These are phyloP conservation scores for Drosophila neutralis DNA, from an alignment of 2,888 invertebrate genomes.

Conservation along the genomic window DNA sequence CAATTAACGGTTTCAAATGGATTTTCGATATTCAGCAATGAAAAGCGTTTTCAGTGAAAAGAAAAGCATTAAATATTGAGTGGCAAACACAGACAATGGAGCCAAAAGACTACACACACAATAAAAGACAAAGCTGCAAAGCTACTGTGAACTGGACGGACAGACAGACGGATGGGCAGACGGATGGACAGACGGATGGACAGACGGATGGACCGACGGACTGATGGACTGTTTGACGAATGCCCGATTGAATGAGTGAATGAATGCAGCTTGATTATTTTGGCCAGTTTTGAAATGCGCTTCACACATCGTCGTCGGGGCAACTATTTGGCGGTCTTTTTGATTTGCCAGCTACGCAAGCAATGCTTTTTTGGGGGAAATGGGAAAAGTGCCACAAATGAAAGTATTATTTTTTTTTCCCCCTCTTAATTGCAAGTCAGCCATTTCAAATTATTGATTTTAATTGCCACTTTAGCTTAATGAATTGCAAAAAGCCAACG, in stretches of 20 bases:
- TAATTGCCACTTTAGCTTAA: constrained; percentile 10
- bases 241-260: constrained; percentile 12
- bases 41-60: constrained; percentile 24
- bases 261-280: constrained; percentile 30
- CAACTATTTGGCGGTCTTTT: constrained; percentile 41
- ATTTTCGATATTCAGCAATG: constrained; percentile 41
- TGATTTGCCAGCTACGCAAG: constrained; percentile 31
- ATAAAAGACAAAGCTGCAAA: constrained; percentile 7
- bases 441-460: constrained; percentile 14
- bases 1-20: constrained; percentile 49
- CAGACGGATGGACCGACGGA: not conserved
- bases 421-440: constrained; percentile 33
- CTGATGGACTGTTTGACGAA: not conserved
- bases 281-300: constrained; percentile 34
- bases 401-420: constrained; percentile 35
- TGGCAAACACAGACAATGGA: constrained; percentile 19
- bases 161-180: not conserved
- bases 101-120: constrained; percentile 9
- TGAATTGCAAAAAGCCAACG: not conserved
- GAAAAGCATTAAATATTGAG: constrained; percentile 21
- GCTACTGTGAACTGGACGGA: constrained; percentile 3
- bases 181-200: not conserved
- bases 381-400: constrained; percentile 41
- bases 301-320: constrained; percentile 21
- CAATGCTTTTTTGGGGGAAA: constrained; percentile 29